Base-by-base conservation (phyloP, 2,797 vertebrate species). In the Chanos chanos region DNA sequence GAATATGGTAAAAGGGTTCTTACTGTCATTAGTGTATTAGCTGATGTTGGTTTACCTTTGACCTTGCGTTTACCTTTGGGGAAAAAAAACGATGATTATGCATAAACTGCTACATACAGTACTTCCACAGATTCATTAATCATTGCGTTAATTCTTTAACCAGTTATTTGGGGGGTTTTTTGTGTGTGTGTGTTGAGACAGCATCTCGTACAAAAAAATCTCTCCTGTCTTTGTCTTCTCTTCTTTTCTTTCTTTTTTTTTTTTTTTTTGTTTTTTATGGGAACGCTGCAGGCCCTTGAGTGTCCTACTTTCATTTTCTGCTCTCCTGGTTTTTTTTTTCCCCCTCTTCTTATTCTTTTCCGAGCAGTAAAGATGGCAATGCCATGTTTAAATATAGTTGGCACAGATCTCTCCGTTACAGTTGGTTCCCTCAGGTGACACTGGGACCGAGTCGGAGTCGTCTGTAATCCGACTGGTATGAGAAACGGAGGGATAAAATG, bases 301-400 rank as follows among this genome's bases (percentile, higher is more conserved):
- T 84, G 86, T 64, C 84, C 85, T 83, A 88, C 79, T 85, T 87
- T 81, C 71, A 79, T 78, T 80, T 75, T 77, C 44, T 56, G n/a
- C 21, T 7, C 16, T 10, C 7, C 16, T 50, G 55, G 24, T 53
- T 47, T 21, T 8, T 22, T 47, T 51, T 28, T 53, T 44, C 62
- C 79, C 70, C 63, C 67, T 62, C 64, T 58, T 43, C 16, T 66
- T n/a, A n/a, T n/a, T n/a, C n/a, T n/a, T n/a, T n/a, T n/a, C n/a
- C n/a, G n/a, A 70, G 76, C 78, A 79, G 73, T 51, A 24, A 78
- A 83, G 79, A 83, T 79, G 77, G 55, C 31, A 71, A 74, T 72
- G 71, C 43, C 16, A 67, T 43, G 78, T 83, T 79, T 84, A 85
- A 84, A 86, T 81, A 83, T 81, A 81, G 78, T 76, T 16, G 40